Evolutionary conservation across 2,888 invertebrate genomes (phyloP), one percentile per base, ranked within the genome.

Genomic region (Hydroisotoma schaefferi): DNA sequence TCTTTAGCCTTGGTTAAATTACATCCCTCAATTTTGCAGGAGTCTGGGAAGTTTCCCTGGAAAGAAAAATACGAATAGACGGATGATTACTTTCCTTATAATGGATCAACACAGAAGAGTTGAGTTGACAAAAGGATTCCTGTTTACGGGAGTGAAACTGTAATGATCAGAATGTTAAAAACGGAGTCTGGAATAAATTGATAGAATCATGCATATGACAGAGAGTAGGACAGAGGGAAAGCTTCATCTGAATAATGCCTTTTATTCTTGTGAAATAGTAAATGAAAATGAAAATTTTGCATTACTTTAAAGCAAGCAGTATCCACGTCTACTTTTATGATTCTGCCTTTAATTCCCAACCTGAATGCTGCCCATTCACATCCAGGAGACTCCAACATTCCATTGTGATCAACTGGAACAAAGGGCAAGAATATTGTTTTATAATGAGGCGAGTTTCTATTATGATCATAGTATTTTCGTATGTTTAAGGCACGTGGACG

Each of bases 321-420:
- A 70, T 85, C 84, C 0, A 85, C 78, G 71, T 81, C 80, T 38
- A 84, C 76, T 66, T 77, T 77, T 46, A 77, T 75, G 25, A 84
- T 76, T 37, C 70, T 75, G 10, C 84, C 84, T 1, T 78, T 74
- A 64, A 80, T 79, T 6, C 83, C 84, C 49, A 85, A 76, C 70
- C 80, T 81, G 73, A 84, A 83, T 22, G 83, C 77, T 12, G 83
- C 83, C 84, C 84, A 84, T 76, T 85, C 85, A 67, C 79, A 77
- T 47, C 85, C 83, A 70, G 81, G 78, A 48, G 82, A 78, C 77
- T 81, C 79, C 28, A 84, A 76, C 23, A 82, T 81, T 23, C 84
- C 84, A 64, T 80, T 78, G 1, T 77, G 77, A 61, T 82, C 40
- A 40, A 40, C 40, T 40, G 20, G n/a, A 15, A 40, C n/a, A n/a